Conservation (phyloP, 2,113 vertebrate genomes). For the Larimichthys crocea region DNA sequence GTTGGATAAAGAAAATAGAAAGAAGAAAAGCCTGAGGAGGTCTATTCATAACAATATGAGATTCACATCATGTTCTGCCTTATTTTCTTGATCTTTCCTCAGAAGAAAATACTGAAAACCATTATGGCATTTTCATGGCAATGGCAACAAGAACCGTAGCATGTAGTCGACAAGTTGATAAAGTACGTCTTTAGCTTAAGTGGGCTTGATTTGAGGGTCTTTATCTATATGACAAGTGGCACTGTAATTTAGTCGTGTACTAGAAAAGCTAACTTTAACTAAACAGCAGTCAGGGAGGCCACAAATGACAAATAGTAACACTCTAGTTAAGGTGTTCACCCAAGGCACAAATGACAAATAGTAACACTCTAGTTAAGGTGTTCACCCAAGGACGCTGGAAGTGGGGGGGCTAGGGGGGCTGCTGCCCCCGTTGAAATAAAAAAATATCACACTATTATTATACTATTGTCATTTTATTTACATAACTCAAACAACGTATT, state of each 20-base stretch:
- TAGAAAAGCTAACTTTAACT: neutral
- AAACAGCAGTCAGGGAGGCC: neutral
- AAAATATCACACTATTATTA: too few relatives aligned
- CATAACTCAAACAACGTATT: too few relatives aligned
- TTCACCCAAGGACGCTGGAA: too few relatives aligned
- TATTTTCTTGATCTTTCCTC: conserved; percentile 23
- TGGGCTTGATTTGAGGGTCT: neutral
- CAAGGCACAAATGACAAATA: too few relatives aligned
- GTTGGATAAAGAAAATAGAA: conserved; percentile 12
- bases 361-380: too few relatives aligned
- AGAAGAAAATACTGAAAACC: neutral
- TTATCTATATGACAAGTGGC: neutral
- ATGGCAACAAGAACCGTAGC: neutral
- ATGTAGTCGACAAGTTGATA: neutral
- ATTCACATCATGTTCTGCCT: conserved; percentile 20
- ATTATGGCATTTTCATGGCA: conserved; percentile 6
- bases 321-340: too few relatives aligned
- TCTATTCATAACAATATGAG: conserved; percentile 15
- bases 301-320: neutral
- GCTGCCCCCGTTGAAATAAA: too few relatives aligned
- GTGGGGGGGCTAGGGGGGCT: too few relatives aligned
- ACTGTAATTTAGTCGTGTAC: neutral
- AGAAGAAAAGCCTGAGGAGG: conserved; percentile 27
- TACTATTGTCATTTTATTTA: too few relatives aligned
- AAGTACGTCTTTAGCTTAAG: neutral